Conservation (phyloP, 2,888 invertebrate species). For the Barypeithes pellucidus region DNA sequence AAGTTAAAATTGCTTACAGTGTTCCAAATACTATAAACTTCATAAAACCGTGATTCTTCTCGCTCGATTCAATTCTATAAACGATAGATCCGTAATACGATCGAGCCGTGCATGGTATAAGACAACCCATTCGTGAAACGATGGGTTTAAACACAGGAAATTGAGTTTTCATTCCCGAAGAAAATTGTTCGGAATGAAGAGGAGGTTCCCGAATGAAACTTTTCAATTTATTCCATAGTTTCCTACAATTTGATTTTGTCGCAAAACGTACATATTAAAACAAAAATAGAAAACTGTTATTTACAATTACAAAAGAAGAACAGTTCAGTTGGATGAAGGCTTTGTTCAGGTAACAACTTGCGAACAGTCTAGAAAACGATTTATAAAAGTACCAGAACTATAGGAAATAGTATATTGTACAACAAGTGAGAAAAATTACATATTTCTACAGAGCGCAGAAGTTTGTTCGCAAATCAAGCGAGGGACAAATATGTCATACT, state of each 20-base stretch:
- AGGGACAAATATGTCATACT: no score
- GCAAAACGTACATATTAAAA: slow-evolving; percentile 23
- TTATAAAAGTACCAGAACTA: no score
- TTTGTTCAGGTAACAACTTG: no score
- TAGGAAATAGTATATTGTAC: no score
- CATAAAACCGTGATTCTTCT: slow-evolving; percentile 15
- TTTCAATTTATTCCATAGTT: slow-evolving; percentile 49
- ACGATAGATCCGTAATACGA: slow-evolving; percentile 26
- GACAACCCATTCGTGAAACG: slow-evolving; percentile 51
- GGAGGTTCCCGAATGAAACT: slow-evolving; percentile 45
- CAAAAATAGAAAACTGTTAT: no score
- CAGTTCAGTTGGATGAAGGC: no score
- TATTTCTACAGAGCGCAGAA: no score
- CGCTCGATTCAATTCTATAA: slow-evolving; percentile 20
- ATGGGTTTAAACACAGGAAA: slow-evolving; percentile 58
- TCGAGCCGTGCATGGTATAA: slow-evolving; percentile 31
- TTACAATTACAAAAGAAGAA: no score
- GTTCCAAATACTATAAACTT: slow-evolving; percentile 9
- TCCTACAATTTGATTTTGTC: slow-evolving; percentile 33
- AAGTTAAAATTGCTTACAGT: slow-evolving; percentile 9
- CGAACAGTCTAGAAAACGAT: no score
- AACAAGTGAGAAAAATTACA: no score
- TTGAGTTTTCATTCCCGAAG: slow-evolving; percentile 56
- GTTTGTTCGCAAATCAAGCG: no score
- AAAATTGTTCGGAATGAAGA: slow-evolving; percentile 56